Evolutionary conservation across 2,797 vertebrate species (phyloP), one percentile per base, ranked within the genome.

Genomic region (Agapornis canus): DNA sequence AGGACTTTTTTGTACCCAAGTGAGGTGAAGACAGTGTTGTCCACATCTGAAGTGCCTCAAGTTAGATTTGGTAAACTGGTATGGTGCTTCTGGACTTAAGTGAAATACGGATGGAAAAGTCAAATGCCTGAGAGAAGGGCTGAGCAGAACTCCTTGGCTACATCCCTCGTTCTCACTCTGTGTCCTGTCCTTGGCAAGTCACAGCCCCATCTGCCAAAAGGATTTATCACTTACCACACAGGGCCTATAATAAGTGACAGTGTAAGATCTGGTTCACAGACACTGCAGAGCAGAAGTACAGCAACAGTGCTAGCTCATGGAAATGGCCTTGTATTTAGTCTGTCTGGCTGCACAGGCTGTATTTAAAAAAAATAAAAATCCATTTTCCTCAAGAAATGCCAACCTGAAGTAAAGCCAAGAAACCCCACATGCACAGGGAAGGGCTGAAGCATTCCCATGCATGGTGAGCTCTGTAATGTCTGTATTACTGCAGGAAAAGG

Each of bases 401-500:
- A 77, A 72, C n/a, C 71, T 17, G 32, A 66, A 90, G 39, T 13
- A 82, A 82, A 95, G 77, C 32, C 23, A 56, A 76, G 80, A 80
- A 93, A 45, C 9, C 12, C 29, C 23, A 2, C 32, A 13, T 14
- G 49, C 57, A 39, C 27, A 75, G 76, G 66, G 65, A 48, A 8
- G 59, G 49, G 65, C 71, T 77, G 47, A 73, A 78, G 60, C 19
- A 9, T 83, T 78, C 37, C 43, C 40, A 18, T 83, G 70, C n/a
- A 17, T 13, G 17, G 22, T 51, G 59, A 78, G 42, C 82, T 83
- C 37, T 32, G 65, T 59, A 47, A 27, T 45, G 56, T 43, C 37
- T 89, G 27, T 95, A 48, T 68, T 82, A 71, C 77, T 92, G 26
- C 86, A 99, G 99, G 99, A 99, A 94, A 97, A 98, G 54, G 98